Evolutionary conservation across 2,888 invertebrate species (phyloP).

Genomic region (Trachelus tabidus): DNA sequence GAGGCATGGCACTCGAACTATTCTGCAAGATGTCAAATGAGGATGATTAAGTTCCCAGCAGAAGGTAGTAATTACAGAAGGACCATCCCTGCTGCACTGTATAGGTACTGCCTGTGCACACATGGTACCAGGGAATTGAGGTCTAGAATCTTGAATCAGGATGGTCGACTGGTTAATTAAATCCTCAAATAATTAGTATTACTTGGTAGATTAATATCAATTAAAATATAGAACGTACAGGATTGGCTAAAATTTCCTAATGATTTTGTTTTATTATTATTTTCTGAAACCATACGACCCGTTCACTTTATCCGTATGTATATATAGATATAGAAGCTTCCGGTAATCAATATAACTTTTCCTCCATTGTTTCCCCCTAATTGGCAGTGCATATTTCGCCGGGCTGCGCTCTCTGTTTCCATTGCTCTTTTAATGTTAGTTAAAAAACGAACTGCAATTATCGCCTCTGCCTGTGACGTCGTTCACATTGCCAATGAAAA

Average conservation of each 20-base stretch:
- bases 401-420: not conserved
- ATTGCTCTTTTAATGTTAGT: not conserved
- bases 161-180: not conserved
- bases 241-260: not conserved
- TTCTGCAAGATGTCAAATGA: not conserved
- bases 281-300: not conserved
- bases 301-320: not conserved
- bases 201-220: not conserved
- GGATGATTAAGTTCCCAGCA: not conserved
- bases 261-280: too few species aligned
- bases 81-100: not conserved
- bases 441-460: not conserved
- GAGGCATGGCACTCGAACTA: not conserved
- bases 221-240: not conserved
- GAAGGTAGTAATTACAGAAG: not conserved
- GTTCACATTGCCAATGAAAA: not conserved
- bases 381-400: slow-evolving; percentile 17
- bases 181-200: not conserved
- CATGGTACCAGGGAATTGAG: not conserved
- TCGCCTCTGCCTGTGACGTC: not conserved
- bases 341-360: not conserved
- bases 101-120: not conserved
- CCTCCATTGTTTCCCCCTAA: slow-evolving; percentile 18
- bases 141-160: not conserved
- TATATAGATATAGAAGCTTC: not conserved